Evolutionary conservation across 2,113 vertebrate genomes (phyloP), one percentile per base, ranked within the genome.

Genomic region (Calyptomena viridis): DNA sequence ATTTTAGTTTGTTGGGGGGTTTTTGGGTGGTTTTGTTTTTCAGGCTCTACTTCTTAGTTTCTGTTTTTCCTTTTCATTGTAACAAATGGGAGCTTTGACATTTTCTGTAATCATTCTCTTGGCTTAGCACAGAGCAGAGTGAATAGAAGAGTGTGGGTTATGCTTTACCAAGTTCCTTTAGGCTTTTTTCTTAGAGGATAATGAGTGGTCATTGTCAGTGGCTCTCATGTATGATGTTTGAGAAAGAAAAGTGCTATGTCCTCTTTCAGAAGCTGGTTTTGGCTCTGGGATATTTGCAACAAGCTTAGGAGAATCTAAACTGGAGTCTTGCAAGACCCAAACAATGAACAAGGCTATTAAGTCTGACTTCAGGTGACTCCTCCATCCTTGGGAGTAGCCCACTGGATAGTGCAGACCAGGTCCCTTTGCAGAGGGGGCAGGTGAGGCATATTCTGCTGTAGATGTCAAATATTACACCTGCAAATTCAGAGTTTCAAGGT

Each of bases 371-470:
- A 58, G 37, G 17, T 37, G 44, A 23, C 12, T 33, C 13, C 14
- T 23, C 23, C 19, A 16, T 50, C 40, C 33, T 39, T 0, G 0
- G 14, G 24, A 23, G 12, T 25, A 56, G 6, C 23, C 18, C 18
- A 7, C n/a, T 58, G 53, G 28, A 13, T 6, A 24, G 6, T 53
- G 21, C 66, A 89, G 40, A 46, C 8, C 39, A 44, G 12, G 21
- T 23, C 8, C 4, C 5, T 52, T 67, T 76, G 71, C n/a, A 80
- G n/a, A 66, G 30, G 33, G 12, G 75, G 5, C 6, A 12, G 10
- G 14, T 12, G 8, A 84, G 21, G 7, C 16, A 9, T 25, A 31
- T 60, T 52, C 31, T 79, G 8, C 18, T 67, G 42, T 28, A 39
- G 74, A 50, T 21, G 42, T 79, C 56, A 46, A 67, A 49, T 5